Evolutionary conservation across 2,888 invertebrate genomes (phyloP).

Genomic region (Campopleginae sp.): DNA sequence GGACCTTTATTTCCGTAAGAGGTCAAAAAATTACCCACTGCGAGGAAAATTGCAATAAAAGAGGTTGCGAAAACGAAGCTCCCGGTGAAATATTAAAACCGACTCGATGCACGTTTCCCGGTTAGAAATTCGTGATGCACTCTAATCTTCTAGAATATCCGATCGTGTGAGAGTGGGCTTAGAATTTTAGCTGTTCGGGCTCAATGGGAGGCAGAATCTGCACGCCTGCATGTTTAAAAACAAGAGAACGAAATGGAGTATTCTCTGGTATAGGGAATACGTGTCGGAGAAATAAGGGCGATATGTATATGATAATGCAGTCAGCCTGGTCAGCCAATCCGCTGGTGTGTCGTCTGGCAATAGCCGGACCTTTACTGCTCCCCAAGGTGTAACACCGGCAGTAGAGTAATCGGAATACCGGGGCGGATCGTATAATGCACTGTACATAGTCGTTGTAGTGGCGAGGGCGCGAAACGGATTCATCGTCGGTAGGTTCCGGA

Average conservation of each 20-base stretch:
- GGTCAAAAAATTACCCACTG: too few species aligned
- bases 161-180: background rate
- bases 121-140: constrained; percentile 50
- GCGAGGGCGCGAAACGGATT: constrained; percentile 38
- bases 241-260: constrained; percentile 22
- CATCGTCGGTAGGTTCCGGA: constrained; percentile 26
- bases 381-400: constrained; percentile 50
- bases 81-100: too few species aligned
- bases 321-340: constrained; percentile 29
- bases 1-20: too few species aligned
- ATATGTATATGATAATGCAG: constrained; percentile 2
- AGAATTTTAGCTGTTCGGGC: constrained; percentile 25
- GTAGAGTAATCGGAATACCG: constrained; percentile 45
- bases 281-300: constrained; percentile 1
- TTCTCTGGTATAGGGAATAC: background rate
- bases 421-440: constrained; percentile 20
- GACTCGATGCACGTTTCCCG: constrained; percentile 46
- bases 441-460: constrained; percentile 3
- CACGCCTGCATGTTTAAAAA: constrained; percentile 15
- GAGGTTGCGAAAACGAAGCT: too few species aligned
- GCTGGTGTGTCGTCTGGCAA: constrained; percentile 35
- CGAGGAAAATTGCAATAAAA: too few species aligned
- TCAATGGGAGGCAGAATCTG: constrained; percentile 37
- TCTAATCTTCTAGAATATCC: constrained; percentile 1
- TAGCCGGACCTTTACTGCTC: constrained; percentile 54